Percentiles rank a stretch among this genome's conserved stretches.
Conservation (phyloP, 1,140 invertebrate genomes). For the Tetramorium simillimum region DNA sequence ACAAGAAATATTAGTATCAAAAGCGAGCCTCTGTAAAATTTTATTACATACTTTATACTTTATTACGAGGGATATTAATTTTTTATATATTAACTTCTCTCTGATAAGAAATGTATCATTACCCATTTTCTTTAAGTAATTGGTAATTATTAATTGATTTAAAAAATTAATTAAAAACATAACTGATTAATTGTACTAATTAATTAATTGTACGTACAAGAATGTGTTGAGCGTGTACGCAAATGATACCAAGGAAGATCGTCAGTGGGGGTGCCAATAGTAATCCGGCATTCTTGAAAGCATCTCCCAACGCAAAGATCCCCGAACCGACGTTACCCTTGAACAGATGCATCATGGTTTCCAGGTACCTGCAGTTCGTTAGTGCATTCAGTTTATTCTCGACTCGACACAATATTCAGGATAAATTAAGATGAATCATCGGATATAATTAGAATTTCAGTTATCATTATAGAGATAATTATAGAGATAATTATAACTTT, state of each 20-base stretch:
- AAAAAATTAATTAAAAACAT: no score
- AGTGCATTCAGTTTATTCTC: conserved; percentile 10
- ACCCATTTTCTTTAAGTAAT: not conserved
- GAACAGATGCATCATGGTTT: conserved; percentile 91
- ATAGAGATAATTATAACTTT: not conserved
- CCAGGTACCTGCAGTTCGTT: conserved; percentile 87
- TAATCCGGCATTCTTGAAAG: conserved; percentile 91
- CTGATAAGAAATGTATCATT: not conserved
- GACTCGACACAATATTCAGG: not conserved
- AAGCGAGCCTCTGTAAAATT: not conserved
- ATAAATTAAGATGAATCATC: not conserved
- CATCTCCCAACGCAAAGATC: conserved; percentile 91
- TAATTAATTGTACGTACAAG: conserved; percentile 85
- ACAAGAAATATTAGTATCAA: conserved; percentile 66
- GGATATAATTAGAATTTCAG: not conserved
- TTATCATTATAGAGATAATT: not conserved
- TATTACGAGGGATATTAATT: not conserved
- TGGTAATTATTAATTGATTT: not conserved
- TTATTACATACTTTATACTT: not conserved
- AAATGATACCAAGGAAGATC: conserved; percentile 88
- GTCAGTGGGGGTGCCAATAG: conserved; percentile 89
- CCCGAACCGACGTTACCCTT: conserved; percentile 92
- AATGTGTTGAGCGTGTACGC: conserved; percentile 91
- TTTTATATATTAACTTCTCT: not conserved
- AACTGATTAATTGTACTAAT: no score